These are phyloP conservation scores for Ormyrus rosae DNA, from an alignment of 2,888 invertebrate species.

Conservation along the genomic window DNA sequence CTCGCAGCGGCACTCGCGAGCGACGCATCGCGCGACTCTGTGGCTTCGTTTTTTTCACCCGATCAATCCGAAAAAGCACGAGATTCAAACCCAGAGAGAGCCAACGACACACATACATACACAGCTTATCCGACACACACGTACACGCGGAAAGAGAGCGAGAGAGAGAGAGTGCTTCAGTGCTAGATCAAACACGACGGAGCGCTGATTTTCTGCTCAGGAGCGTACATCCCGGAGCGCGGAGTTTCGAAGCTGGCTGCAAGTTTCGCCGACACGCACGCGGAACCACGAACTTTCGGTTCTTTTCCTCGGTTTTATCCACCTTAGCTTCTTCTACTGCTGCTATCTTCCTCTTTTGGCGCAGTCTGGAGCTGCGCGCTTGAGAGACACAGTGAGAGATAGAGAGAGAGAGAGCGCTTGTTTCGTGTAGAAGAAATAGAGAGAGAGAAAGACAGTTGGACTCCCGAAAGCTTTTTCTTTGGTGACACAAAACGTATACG, in stretches of 20 bases:
- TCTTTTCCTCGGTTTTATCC: too few species aligned
- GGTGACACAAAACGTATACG: neutral
- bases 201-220: too few species aligned
- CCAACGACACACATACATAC: neutral
- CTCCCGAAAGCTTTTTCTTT: too few species aligned
- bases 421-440: too few species aligned
- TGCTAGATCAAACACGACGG: too few species aligned
- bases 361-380: neutral
- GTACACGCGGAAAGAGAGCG: neutral
- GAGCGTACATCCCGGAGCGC: too few species aligned
- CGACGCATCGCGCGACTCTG: conserved; percentile 57
- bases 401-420: too few species aligned
- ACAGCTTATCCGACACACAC: neutral
- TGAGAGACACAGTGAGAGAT: too few species aligned
- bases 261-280: too few species aligned
- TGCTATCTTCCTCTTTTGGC: neutral
- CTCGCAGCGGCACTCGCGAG: conserved; percentile 73
- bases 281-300: too few species aligned
- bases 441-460: too few species aligned
- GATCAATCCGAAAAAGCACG: neutral
- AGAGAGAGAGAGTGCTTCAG: neutral
- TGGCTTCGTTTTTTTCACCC: conserved; percentile 31
- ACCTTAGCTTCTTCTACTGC: neutral
- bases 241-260: too few species aligned
- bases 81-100: conserved; percentile 6